Evolutionary conservation across 2,888 invertebrate species (phyloP), one percentile per base, ranked within the genome.

Genomic region (Cosmopolites sordidus): DNA sequence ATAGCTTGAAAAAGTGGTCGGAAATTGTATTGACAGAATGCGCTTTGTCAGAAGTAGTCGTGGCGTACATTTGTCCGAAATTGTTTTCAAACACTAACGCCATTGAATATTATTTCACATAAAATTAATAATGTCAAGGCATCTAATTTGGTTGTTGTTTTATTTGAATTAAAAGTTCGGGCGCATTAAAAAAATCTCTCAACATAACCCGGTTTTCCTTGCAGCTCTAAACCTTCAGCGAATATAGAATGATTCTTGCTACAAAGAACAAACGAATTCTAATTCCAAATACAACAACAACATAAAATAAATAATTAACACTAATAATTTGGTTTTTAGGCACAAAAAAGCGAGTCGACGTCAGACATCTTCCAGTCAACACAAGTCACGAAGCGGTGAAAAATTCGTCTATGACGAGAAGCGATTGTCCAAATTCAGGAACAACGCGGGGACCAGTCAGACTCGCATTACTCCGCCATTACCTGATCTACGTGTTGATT

Each of bases 401-500:
- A 72, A 73, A 60, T 73, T 74, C 60, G 64, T 61, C 16, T 74
- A 74, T 62, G 73, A 74, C 61, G 73, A 75, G 57, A 69, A 68
- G 45, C 71, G 73, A 57, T 68, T 73, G 39, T 72, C 73, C 30
- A 73, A 70, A 62, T 64, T 61, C 42, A 57, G 63, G 15, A 58
- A 54, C 42, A 54, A 51, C 33, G 52, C 60, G 16, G 51, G 56
- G 46, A 53, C 56, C 57, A 56, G 59, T 16, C 56, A 56, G 47
- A 61, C 70, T 14, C 63, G 70, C 62, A 79, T 82, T 72, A 83
- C 83, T 54, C 80, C 82, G 27, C 80, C 81, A 43, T 73, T 81
- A 55, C 82, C 83, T 39, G 81, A 83, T 70, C 71, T 83, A 52
- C 76, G 82, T 57, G 76, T 82, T 9, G 83, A 83, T 64, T 82